phyloP scores from a whole-genome alignment of 2,888 invertebrate species.

The Aethes cnicana region DNA sequence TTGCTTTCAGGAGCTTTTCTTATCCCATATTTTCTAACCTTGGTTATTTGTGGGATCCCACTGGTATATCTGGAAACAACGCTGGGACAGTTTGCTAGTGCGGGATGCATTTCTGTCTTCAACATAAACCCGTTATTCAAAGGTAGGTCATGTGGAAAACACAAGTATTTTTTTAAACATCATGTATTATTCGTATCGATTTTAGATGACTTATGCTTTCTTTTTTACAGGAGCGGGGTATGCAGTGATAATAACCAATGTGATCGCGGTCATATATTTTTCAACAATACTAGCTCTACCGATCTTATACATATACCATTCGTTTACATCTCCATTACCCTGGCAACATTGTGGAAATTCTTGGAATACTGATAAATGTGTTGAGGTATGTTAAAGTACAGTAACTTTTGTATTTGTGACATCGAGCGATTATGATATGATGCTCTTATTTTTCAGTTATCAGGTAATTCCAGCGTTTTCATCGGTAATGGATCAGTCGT shows the following conservation, averaged over 20 bases:
- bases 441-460: slow-evolving; percentile 57
- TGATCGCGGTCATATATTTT: slow-evolving; percentile 92
- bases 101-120: slow-evolving; percentile 91
- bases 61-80: slow-evolving; percentile 93
- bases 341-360: slow-evolving; percentile 90
- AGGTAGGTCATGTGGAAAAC: slow-evolving; percentile 83
- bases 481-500: slow-evolving; percentile 64
- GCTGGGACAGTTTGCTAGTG: slow-evolving; percentile 92
- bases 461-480: slow-evolving; percentile 58
- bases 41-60: slow-evolving; percentile 92
- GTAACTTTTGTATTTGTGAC: too few relatives aligned
- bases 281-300: slow-evolving; percentile 94
- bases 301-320: slow-evolving; percentile 89
- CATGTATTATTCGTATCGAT: too few relatives aligned
- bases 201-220: too few relatives aligned
- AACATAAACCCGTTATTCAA: slow-evolving; percentile 92
- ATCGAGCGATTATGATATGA: too few relatives aligned
- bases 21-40: slow-evolving; percentile 91
- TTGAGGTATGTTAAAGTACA: slow-evolving; percentile 66
- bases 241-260: slow-evolving; percentile 90
- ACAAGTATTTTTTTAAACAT: too few relatives aligned
- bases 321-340: slow-evolving; percentile 85
- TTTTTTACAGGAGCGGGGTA: slow-evolving; percentile 89
- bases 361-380: slow-evolving; percentile 92
- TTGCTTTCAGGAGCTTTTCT: slow-evolving; percentile 89